Evolutionary conservation across 30 jellyfish, hydroid and myxozoan species (phyloP).

Genomic region (Clytia hemisphaerica): DNA sequence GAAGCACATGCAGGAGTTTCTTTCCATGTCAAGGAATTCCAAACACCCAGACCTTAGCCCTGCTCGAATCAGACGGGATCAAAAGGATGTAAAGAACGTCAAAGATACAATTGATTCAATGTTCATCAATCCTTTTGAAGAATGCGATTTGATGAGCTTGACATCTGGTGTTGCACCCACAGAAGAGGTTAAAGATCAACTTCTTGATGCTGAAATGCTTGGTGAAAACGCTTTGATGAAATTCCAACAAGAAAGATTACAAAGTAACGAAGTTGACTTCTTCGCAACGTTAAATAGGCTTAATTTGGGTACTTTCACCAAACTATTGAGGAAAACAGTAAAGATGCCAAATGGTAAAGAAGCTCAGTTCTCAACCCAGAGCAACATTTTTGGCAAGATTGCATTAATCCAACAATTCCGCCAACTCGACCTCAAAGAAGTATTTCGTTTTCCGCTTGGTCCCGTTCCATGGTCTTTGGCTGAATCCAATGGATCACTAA

Average conservation of each 20-base stretch:
- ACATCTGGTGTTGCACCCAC: slow-evolving; percentile 27
- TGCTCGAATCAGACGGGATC: not conserved
- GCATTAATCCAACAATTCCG: slow-evolving; percentile 13
- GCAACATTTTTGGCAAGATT: not conserved
- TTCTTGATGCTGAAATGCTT: slow-evolving; percentile 14
- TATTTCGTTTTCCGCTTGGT: slow-evolving; percentile 6
- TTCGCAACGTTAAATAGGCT: slow-evolving; percentile 22
- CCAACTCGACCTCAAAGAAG: not conserved
- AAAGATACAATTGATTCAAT: not conserved
- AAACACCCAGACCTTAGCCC: slow-evolving; percentile 18
- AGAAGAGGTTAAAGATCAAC: slow-evolving; percentile 21
- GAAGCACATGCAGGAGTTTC: slow-evolving; percentile 15
- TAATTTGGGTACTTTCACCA: slow-evolving; percentile 17
- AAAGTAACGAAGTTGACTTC: slow-evolving; percentile 5
- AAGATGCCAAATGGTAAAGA: not conserved
- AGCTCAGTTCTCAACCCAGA: not conserved
- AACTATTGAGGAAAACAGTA: slow-evolving; percentile 7
- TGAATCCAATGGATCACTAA: slow-evolving; percentile 17
- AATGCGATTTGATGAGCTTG: slow-evolving; percentile 16
- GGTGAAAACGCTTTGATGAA: slow-evolving; percentile 26
- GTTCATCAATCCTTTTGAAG: slow-evolving; percentile 13
- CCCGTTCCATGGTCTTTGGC: slow-evolving; percentile 40
- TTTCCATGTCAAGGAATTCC: not conserved
- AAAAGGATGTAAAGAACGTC: slow-evolving; percentile 3
- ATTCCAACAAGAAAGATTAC: slow-evolving; percentile 11